phyloP scores from a whole-genome alignment of 1,140 invertebrate species.

The Xylocopa sonorina region DNA sequence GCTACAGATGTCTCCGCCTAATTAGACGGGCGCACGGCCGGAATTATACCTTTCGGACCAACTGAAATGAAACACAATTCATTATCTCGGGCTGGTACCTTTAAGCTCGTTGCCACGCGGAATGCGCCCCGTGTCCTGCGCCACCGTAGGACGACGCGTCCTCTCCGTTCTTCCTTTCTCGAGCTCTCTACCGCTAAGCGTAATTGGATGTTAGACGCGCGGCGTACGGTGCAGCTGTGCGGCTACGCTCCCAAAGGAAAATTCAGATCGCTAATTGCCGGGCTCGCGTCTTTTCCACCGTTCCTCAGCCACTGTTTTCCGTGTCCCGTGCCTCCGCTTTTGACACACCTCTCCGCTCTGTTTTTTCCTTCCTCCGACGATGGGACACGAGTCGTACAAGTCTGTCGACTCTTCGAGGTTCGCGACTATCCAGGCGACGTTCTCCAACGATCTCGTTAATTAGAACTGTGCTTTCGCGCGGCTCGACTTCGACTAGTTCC shows the following conservation, averaged over 20 bases:
- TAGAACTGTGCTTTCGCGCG: too few relatives aligned
- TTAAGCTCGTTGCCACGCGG: constrained; percentile 61
- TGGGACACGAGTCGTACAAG: too few relatives aligned
- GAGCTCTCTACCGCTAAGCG: constrained; percentile 35
- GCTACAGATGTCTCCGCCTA: constrained; percentile 79
- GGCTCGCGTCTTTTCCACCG: not conserved
- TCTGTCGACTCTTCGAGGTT: too few relatives aligned
- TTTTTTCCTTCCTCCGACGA: not conserved
- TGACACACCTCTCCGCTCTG: not conserved
- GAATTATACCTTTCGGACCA: constrained; percentile 79
- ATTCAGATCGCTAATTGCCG: constrained; percentile 49
- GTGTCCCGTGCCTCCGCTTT: not conserved
- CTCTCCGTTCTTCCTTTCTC: too few relatives aligned
- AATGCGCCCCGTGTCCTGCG: constrained; percentile 48
- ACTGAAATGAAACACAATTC: constrained; percentile 79
- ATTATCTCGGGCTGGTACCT: constrained; percentile 70
- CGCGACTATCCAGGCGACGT: not conserved
- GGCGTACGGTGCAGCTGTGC: constrained; percentile 57
- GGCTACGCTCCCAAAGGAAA: constrained; percentile 38
- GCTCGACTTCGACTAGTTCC: too few relatives aligned
- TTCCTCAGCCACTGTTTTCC: not conserved
- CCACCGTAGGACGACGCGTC: constrained; percentile 36
- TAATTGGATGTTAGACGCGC: constrained; percentile 66
- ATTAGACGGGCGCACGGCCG: constrained; percentile 72
- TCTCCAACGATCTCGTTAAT: not conserved